Evolutionary conservation across 2,797 vertebrate genomes (phyloP).

Genomic region (Ctenochaetus hawaiiensis): DNA sequence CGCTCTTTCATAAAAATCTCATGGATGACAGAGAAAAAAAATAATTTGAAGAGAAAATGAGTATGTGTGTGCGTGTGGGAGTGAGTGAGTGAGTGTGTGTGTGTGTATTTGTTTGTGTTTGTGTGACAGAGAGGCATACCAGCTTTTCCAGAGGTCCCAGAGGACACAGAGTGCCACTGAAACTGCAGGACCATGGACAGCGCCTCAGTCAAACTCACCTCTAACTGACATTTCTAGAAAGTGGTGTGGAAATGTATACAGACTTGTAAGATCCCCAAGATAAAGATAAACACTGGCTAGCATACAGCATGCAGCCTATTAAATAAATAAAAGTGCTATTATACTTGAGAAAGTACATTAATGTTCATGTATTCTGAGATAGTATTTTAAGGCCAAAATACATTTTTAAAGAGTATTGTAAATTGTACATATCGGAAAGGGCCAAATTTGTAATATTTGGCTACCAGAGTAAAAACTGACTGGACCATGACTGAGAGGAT

Average conservation of each 20-base stretch:
- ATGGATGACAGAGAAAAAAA: background rate
- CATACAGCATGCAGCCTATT: background rate
- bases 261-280: background rate
- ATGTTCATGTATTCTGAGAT: background rate
- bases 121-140: constrained; percentile 18
- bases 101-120: background rate
- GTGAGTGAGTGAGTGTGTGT: background rate
- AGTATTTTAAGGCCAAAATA: no score
- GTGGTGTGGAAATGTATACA: background rate
- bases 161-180: constrained; percentile 23
- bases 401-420: background rate
- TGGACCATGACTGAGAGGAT: background rate
- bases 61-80: background rate
- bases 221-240: background rate
- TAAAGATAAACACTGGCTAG: background rate
- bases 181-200: constrained; percentile 86
- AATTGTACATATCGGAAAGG: background rate
- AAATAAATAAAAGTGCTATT: background rate
- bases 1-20: constrained; percentile 56
- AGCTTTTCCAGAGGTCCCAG: constrained; percentile 21
- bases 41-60: background rate
- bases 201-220: constrained; percentile 38
- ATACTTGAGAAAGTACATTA: background rate
- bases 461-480: background rate
- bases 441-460: background rate